These are phyloP conservation scores for Odocoileus hemionus DNA, from an alignment of 2,113 vertebrate species.

Conservation along the genomic window DNA sequence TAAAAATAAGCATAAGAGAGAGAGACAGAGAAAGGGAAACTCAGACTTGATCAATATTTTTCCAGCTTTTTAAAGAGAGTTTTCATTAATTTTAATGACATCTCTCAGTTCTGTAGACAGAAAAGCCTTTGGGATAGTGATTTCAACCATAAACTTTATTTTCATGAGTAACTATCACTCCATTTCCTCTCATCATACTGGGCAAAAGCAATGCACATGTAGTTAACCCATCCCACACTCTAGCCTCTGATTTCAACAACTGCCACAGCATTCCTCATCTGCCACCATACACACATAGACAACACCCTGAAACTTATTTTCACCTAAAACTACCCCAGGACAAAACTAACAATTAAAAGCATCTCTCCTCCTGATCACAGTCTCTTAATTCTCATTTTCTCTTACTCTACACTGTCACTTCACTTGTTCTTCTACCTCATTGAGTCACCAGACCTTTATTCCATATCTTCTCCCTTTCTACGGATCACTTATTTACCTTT, in stretches of 20 bases:
- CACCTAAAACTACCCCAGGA: background rate
- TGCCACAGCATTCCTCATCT: background rate
- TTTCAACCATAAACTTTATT: background rate
- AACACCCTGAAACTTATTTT: background rate
- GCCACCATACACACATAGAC: background rate
- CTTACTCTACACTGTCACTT: background rate
- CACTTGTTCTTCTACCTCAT: background rate
- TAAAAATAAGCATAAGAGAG: background rate
- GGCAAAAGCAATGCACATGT: background rate
- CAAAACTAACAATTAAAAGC: background rate
- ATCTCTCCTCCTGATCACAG: background rate
- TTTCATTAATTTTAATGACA: background rate
- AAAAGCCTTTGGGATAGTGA: background rate
- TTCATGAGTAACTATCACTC: background rate
- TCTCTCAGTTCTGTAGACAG: background rate
- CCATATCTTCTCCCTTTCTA: background rate
- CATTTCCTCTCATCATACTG: background rate
- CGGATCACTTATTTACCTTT: background rate
- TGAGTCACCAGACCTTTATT: background rate
- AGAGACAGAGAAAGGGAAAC: background rate
- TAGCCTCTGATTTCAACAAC: background rate
- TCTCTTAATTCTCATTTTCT: background rate
- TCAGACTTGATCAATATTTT: background rate
- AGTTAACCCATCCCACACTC: background rate
- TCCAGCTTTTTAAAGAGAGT: background rate